A percentile compares a stretch with the other conserved stretches of the same genome.
Conservation (phyloP, 2,113 vertebrate genomes). For the Athene cunicularia region DNA sequence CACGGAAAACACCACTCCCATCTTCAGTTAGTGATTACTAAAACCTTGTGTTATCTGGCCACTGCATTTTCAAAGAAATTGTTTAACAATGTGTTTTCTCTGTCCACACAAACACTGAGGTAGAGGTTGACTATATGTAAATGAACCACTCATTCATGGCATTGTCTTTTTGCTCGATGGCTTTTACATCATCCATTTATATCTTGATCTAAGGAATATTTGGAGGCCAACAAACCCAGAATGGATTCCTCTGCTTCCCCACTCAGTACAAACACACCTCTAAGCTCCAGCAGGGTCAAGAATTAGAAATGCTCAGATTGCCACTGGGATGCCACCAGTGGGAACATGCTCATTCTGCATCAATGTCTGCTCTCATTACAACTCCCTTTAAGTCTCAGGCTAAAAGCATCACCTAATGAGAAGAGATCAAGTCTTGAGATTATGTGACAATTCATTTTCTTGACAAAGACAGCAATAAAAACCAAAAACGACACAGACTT, state of each 20-base stretch:
- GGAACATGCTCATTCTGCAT: not conserved
- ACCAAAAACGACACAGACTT: not conserved
- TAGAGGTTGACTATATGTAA: not conserved
- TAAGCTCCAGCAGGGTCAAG: not conserved
- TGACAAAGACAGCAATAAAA: conserved; percentile 42
- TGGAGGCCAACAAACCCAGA: not conserved
- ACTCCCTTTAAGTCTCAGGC: not conserved
- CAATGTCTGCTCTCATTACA: not conserved
- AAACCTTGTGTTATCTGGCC: not conserved
- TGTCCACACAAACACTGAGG: not conserved
- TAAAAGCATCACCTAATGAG: not conserved
- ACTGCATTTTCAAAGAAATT: not conserved
- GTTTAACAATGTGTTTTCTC: not conserved
- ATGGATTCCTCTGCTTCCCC: not conserved
- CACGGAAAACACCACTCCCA: not conserved
- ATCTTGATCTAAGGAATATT: not conserved
- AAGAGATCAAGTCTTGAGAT: conserved; percentile 12
- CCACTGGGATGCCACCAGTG: not conserved
- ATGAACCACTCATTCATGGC: not conserved
- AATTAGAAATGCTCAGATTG: not conserved
- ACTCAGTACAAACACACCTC: not conserved
- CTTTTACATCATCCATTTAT: not conserved
- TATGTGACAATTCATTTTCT: conserved; percentile 41
- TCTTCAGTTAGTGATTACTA: not conserved
- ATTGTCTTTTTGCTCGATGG: not conserved